Evolutionary conservation across 2,888 invertebrate species (phyloP).

Genomic region (Cephus pygmeus): DNA sequence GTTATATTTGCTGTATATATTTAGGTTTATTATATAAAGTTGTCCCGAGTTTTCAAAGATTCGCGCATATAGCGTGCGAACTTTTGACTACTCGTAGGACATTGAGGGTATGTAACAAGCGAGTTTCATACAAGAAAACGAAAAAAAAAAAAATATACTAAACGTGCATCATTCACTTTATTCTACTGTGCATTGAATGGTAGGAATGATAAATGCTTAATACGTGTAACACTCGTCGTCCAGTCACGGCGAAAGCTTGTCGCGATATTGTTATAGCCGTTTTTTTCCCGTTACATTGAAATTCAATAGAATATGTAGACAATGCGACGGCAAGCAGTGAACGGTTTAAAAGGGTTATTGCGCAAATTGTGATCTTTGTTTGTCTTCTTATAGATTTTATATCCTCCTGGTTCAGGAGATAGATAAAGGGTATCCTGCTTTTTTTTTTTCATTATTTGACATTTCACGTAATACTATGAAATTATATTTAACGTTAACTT

Average conservation of each 20-base stretch:
- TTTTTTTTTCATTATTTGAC: not conserved
- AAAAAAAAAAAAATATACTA: not conserved
- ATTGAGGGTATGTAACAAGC: not conserved
- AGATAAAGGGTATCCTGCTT: not conserved
- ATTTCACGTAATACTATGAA: not conserved
- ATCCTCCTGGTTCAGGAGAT: not conserved
- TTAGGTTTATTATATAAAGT: slow-evolving; percentile 17
- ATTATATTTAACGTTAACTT: not conserved
- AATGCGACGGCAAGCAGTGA: not conserved
- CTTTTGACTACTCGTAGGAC: not conserved
- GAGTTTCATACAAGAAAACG: not conserved
- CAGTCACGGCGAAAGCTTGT: not conserved
- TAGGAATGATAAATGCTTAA: not conserved
- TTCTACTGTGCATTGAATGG: not conserved
- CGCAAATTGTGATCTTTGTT: not conserved
- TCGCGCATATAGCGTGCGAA: not conserved
- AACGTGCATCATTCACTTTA: not conserved
- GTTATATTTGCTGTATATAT: slow-evolving; percentile 50
- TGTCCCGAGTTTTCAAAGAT: not conserved
- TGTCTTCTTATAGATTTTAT: not conserved
- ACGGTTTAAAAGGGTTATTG: not conserved
- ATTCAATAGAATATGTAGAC: not conserved
- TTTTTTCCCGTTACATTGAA: not conserved
- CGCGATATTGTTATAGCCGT: not conserved
- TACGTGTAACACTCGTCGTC: not conserved